Conservation (phyloP, 2,888 invertebrate species). For the Sceliomorpha sp. region DNA sequence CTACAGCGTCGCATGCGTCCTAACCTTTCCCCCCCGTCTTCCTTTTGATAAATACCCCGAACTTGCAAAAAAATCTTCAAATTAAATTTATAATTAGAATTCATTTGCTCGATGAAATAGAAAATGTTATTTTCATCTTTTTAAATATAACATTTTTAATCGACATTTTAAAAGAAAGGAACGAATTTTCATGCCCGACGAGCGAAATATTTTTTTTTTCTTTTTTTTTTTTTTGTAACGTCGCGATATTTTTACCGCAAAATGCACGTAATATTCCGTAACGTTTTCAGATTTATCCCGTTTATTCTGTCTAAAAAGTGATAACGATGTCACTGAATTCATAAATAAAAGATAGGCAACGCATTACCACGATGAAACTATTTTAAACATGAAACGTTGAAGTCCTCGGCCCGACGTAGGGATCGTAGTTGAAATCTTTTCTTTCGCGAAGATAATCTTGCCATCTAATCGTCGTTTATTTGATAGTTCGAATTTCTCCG, state of each 20-base stretch:
- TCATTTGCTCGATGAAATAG: too few relatives aligned
- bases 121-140: too few relatives aligned
- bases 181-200: too few relatives aligned
- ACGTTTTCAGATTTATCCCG: slow-evolving; percentile 10
- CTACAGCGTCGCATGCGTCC: not conserved
- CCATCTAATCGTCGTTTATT: slow-evolving; percentile 44
- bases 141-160: too few relatives aligned
- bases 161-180: too few relatives aligned
- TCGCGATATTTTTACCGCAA: too few relatives aligned
- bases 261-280: too few relatives aligned
- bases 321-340: slow-evolving; percentile 21
- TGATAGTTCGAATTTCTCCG: slow-evolving; percentile 33
- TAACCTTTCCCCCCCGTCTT: not conserved
- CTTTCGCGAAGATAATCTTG: slow-evolving; percentile 48
- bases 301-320: slow-evolving; percentile 28
- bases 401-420: too few relatives aligned
- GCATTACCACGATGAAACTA: slow-evolving; percentile 39
- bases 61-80: too few relatives aligned
- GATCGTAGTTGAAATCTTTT: slow-evolving; percentile 39
- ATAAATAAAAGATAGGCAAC: slow-evolving; percentile 49
- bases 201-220: too few relatives aligned
- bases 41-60: not conserved
- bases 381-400: slow-evolving; percentile 37
- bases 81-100: too few relatives aligned
- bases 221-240: too few relatives aligned